Conservation (phyloP, 2,888 invertebrate species). For the Dascillus cervinus region DNA sequence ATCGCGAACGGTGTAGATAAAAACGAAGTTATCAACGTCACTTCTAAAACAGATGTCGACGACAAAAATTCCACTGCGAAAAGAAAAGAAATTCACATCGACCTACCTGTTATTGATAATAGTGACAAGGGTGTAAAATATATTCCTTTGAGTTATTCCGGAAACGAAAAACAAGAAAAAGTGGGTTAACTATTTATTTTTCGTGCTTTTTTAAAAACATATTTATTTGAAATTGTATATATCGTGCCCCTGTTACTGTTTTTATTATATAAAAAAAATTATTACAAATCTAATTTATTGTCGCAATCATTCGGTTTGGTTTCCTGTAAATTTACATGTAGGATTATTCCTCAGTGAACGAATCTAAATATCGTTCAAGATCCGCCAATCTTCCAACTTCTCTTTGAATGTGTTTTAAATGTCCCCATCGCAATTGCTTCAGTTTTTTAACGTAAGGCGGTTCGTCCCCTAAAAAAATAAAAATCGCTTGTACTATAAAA, state of each 20-base stretch:
- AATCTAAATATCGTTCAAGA: conserved; percentile 41
- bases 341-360: conserved; percentile 27
- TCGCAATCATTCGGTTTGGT: no score
- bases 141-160: conserved; percentile 30
- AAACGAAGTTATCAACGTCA: background rate
- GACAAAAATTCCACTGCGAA: conserved; percentile 2
- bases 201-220: no score
- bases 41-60: background rate
- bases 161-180: conserved; percentile 5
- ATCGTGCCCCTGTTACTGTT: no score
- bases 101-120: conserved; percentile 37
- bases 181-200: no score
- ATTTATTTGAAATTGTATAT: conserved; percentile 10
- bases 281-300: no score
- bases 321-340: no score
- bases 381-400: conserved; percentile 41
- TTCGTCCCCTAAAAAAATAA: conserved; percentile 21
- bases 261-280: conserved; percentile 10
- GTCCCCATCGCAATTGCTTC: conserved; percentile 42
- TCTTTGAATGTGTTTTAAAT: conserved; percentile 42
- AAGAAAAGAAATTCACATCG: conserved; percentile 23
- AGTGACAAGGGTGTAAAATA: conserved; percentile 32
- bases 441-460: conserved; percentile 39
- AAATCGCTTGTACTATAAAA: no score
- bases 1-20: background rate